Evolutionary conservation across 1,140 invertebrate genomes (phyloP), one percentile per base, ranked within the genome.

Genomic region (Drosophila suzukii): DNA sequence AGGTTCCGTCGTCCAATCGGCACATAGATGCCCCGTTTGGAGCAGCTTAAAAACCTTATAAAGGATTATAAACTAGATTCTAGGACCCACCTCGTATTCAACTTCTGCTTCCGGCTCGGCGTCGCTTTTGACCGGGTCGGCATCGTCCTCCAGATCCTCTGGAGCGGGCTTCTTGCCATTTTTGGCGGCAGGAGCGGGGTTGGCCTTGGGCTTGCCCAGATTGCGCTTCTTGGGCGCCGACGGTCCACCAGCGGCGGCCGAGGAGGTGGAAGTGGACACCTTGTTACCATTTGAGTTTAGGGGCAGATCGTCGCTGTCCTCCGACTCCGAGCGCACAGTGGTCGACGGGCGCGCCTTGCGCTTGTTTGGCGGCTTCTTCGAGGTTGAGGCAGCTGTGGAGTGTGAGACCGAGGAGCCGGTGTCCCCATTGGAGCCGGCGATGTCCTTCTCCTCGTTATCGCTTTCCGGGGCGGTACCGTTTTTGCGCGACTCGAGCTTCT

Each of bases 231-330:
- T 89, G 3, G 57, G 57, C 12, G 54, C 39, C 12, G 60, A 44
- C 6, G 38, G 20, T 32, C 12, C 36, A 3, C 32, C n/a, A 1
- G 6, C 17, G 13, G 36, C 41, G 17, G 43, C 6, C 15, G n/a
- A n/a, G n/a, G 15, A 5, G n/a, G 7, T n/a, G 10, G n/a, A 13
- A 6, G 10, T 17, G 24, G 30, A 75, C 4, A 49, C 61, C 43
- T 83, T 81, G 44, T n/a, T 61, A 46, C 83, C 83, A n/a, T 39
- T 39, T 1, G 27, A 27, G 46, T 89, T 89, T 1, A 84, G 36
- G 3, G 85, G 75, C 15, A 70, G n/a, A 36, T 76, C 71, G 13
- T 89, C 84, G 59, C 74, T 84, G n/a, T 86, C 85, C 20, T 57
- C 38, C 2, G 58, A 66, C 7, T 3, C 65, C 3, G 68, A 55